Conservation (phyloP, 2,888 invertebrate species). For the Drosophila colorata region DNA sequence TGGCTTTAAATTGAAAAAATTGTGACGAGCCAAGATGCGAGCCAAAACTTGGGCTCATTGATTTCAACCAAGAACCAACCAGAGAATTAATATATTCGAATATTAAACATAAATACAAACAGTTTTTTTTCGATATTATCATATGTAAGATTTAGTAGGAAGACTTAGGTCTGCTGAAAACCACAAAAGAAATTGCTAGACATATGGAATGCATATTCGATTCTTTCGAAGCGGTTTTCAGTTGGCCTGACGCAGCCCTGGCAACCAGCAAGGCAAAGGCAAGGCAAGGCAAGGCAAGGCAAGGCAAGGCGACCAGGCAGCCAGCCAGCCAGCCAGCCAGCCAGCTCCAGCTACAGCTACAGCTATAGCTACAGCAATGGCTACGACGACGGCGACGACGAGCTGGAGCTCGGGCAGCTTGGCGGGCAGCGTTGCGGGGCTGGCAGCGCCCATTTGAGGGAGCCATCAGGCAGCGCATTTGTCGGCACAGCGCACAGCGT, state of each 20-base stretch:
- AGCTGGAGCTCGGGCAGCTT: constrained; percentile 71
- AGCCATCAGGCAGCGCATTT: constrained; percentile 83
- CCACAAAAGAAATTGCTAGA: constrained; percentile 9
- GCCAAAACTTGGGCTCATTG: too few species aligned
- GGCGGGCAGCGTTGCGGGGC: constrained; percentile 72
- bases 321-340: constrained; percentile 63
- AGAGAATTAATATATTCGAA: too few species aligned
- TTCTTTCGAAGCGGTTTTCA: constrained; percentile 34
- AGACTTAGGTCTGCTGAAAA: neutral
- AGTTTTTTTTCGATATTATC: too few species aligned
- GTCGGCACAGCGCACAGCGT: constrained; percentile 70
- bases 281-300: constrained; percentile 44
- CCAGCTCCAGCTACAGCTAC: constrained; percentile 53
- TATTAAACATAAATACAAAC: too few species aligned
- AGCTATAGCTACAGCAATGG: constrained; percentile 52
- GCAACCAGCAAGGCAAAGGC: constrained; percentile 53
- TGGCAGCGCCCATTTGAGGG: constrained; percentile 81
- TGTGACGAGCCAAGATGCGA: too few species aligned
- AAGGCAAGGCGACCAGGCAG: constrained; percentile 57
- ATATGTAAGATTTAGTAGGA: neutral
- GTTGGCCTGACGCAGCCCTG: constrained; percentile 62
- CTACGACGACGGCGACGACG: constrained; percentile 52
- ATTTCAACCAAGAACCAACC: too few species aligned
- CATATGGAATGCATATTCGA: constrained; percentile 10
- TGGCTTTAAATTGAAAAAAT: too few species aligned